These are phyloP conservation scores for Lophius piscatorius DNA, from an alignment of 2,113 vertebrate genomes.

Conservation along the genomic window DNA sequence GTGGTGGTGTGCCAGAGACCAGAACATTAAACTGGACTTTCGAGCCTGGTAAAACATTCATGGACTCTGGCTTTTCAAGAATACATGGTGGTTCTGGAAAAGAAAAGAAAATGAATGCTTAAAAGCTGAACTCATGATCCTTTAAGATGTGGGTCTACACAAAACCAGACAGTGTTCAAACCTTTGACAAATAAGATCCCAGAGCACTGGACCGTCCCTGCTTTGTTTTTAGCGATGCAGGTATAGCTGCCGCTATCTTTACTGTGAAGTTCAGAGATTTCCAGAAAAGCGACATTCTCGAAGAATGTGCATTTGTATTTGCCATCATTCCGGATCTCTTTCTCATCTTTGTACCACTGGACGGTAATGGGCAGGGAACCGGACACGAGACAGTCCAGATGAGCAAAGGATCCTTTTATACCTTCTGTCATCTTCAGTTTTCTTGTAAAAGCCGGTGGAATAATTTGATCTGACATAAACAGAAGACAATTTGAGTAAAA, in stretches of 20 bases:
- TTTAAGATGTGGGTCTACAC: background rate
- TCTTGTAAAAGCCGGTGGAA: slow-evolving; percentile 95
- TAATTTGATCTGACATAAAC: slow-evolving; percentile 89
- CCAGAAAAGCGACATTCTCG: slow-evolving; percentile 94
- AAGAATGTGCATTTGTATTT: slow-evolving; percentile 95
- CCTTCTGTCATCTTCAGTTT: slow-evolving; percentile 94
- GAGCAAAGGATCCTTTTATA: slow-evolving; percentile 94
- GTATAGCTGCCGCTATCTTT: slow-evolving; percentile 90
- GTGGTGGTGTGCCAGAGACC: slow-evolving; percentile 88
- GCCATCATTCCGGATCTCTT: slow-evolving; percentile 86
- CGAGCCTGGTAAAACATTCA: slow-evolving; percentile 88
- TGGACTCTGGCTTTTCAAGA: slow-evolving; percentile 90
- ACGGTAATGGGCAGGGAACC: slow-evolving; percentile 94
- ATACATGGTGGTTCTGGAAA: slow-evolving; percentile 90
- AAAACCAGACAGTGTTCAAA: slow-evolving; percentile 65
- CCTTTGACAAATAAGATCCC: slow-evolving; percentile 94
- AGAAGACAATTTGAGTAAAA: slow-evolving; percentile 31
- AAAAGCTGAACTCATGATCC: background rate
- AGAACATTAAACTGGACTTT: slow-evolving; percentile 90
- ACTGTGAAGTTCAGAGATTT: slow-evolving; percentile 90
- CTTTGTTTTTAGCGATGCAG: slow-evolving; percentile 92
- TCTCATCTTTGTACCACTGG: slow-evolving; percentile 93
- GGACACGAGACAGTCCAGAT: slow-evolving; percentile 94
- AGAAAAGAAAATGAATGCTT: slow-evolving; percentile 13
- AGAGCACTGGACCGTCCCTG: slow-evolving; percentile 91